Evolutionary conservation across 2,888 invertebrate genomes (phyloP), one percentile per base, ranked within the genome.

Genomic region (Noctua pronuba): DNA sequence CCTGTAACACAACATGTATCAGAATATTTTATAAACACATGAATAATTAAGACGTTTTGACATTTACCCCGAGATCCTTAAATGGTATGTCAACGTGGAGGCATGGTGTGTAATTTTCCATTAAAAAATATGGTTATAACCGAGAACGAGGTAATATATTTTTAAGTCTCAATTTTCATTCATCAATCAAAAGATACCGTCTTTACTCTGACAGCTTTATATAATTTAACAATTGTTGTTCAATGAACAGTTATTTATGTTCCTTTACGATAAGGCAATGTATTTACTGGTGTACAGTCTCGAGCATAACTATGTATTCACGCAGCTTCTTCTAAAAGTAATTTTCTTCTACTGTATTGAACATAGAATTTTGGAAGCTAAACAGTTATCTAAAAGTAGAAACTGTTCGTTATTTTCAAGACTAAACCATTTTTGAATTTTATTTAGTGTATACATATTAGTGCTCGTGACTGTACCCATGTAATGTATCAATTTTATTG

Each of bases 21-120:
- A 70, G 67, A 79, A 79, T 80, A 79, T 77, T 77, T 82, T 77
- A 85, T 70, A 87, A 78, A 73, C 75, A 76, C 77, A 75, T 87
- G 75, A 80, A 83, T 87, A 81, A 86, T 79, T 79, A 86, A 83
- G 84, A 83, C 76, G 58, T 85, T 83, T 77, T 83, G 86, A 79
- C 86, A 85, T 85, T 85, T 80, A 85, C 58, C 62, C 64, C 60
- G 7, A 64, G 67, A 71, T 55, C 75, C 79, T 58, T 85, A 85
- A 85, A 79, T 83, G 83, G 83, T 73, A 83, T 75, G 85, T 85
- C 86, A 85, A 83, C 86, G 70, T 31, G n/a, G 52, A 69, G 73
- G 72, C 82, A 64, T 62, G 69, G 69, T 79, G 73, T 74, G 72
- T 79, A 80, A 83, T 85, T 85, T 85, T 72, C 82, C 85, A 84